phyloP scores from a whole-genome alignment of 1,140 invertebrate species.

The Plutomurus gul region DNA sequence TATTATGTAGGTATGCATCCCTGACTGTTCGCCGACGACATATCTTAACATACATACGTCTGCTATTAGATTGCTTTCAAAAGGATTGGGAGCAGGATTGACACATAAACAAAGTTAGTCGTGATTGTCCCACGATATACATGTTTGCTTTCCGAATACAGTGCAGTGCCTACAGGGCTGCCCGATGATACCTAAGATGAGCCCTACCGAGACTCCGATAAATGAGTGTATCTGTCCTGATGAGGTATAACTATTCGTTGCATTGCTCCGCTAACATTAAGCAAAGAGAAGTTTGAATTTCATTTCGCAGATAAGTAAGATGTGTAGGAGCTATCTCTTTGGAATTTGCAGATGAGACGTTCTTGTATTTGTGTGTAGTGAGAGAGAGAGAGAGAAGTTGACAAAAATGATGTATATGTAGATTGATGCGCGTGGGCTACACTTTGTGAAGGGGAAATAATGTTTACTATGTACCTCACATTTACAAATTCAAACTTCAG shows the following conservation, averaged over 20 bases:
- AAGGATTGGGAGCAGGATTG: constrained; percentile 1
- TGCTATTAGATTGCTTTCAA: no score
- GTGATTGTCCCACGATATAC: no score
- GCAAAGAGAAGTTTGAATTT: neutral
- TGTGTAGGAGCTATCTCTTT: no score
- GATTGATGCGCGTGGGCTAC: neutral
- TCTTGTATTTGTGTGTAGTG: neutral
- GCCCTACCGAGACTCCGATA: no score
- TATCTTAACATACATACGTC: no score
- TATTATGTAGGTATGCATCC: no score
- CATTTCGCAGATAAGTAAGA: no score
- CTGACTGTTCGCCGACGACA: neutral
- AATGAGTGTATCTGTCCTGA: no score
- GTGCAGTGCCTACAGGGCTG: no score
- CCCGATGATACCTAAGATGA: no score
- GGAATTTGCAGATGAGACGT: neutral
- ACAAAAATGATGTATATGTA: constrained; percentile 10
- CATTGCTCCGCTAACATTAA: neutral
- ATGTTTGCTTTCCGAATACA: no score
- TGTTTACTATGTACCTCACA: neutral
- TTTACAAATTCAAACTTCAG: neutral
- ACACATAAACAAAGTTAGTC: constrained; percentile 1
- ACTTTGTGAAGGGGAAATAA: neutral
- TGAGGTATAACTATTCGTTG: no score
- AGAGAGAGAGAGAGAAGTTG: neutral